A percentile compares a stretch with the other conserved stretches of the same genome.
These are phyloP conservation scores for Turdus rufiventris DNA, from an alignment of 2,113 vertebrate species.

Conservation along the genomic window DNA sequence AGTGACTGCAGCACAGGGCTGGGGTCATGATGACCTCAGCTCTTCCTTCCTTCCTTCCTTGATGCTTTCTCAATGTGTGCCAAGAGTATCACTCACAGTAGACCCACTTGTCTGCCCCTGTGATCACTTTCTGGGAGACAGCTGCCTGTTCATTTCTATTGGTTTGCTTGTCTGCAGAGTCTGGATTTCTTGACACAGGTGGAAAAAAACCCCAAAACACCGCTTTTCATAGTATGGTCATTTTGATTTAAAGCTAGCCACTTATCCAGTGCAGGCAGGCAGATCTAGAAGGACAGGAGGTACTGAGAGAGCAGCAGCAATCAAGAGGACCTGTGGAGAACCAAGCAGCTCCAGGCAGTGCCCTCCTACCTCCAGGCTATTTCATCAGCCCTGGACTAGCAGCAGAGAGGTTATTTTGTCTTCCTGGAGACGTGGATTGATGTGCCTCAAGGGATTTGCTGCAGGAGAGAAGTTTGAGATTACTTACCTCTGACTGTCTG, in stretches of 20 bases:
- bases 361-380: not conserved
- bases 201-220: rapidly evolving
- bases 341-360: not conserved
- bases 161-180: not conserved
- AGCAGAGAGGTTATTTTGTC: not conserved
- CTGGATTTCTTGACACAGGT: not conserved
- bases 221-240: not conserved
- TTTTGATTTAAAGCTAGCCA: not conserved
- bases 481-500: not conserved
- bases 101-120: rapidly evolving
- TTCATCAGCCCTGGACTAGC: not conserved
- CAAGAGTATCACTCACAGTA: not conserved
- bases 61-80: rapidly evolving
- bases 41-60: not conserved
- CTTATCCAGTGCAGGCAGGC: not conserved
- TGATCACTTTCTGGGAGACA: not conserved
- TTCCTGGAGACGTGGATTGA: not conserved
- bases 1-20: not conserved
- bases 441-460: not conserved
- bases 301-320: not conserved
- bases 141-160: not conserved
- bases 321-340: not conserved
- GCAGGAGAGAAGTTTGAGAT: not conserved
- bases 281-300: not conserved
- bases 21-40: not conserved